phyloP scores from a whole-genome alignment of 2,888 invertebrate genomes.

The Octonoba sinensis region DNA sequence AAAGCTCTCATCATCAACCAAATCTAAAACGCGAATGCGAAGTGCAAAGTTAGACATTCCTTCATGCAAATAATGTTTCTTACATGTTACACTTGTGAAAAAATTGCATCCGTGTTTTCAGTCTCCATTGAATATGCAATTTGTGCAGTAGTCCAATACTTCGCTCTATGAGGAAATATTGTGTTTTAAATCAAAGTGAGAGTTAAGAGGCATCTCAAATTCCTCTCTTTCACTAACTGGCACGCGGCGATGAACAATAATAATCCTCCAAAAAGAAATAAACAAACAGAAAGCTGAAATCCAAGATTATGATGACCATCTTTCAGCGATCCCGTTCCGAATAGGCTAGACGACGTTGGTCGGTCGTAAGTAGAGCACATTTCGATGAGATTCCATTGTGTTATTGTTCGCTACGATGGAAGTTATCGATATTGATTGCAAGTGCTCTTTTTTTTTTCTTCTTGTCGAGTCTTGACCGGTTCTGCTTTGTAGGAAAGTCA shows the following conservation, averaged over 20 bases:
- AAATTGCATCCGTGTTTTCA: too few relatives aligned
- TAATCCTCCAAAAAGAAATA: conserved; percentile 10
- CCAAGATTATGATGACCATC: conserved; percentile 32
- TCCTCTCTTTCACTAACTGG: too few relatives aligned
- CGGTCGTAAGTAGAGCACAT: conserved; percentile 38
- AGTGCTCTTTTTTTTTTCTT: conserved; percentile 6
- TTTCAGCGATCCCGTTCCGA: conserved; percentile 7
- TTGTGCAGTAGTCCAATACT: too few relatives aligned
- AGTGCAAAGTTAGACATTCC: too few relatives aligned
- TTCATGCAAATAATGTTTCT: too few relatives aligned
- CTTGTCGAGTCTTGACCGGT: conserved; percentile 44
- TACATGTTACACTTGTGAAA: too few relatives aligned
- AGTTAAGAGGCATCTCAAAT: too few relatives aligned
- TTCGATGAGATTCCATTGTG: conserved; percentile 46
- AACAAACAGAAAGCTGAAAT: conserved; percentile 5
- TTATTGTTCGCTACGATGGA: conserved; percentile 44
- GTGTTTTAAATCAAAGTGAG: not conserved
- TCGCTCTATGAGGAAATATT: too few relatives aligned
- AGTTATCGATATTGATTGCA: conserved; percentile 60
- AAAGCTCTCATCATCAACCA: too few relatives aligned
- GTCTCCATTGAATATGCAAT: too few relatives aligned
- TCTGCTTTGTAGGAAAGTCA: conserved; percentile 44
- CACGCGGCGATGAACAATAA: conserved; percentile 3
- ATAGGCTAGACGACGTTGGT: too few relatives aligned
- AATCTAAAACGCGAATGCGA: too few relatives aligned